Base-by-base conservation (phyloP, 2,888 invertebrate genomes). In the Pantelozetes paolii region DNA sequence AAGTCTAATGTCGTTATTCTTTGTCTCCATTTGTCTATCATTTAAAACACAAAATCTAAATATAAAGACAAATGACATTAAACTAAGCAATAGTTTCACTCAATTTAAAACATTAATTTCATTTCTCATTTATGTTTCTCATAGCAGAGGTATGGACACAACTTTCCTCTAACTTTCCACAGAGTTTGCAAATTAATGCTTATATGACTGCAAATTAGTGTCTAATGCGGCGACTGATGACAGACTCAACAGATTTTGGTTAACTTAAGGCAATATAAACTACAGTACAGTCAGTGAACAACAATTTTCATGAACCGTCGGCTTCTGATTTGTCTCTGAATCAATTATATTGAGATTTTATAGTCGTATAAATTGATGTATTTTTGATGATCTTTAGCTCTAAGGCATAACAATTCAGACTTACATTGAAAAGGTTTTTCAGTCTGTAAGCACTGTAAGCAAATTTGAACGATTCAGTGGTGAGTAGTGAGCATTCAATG, bases 141-240 rank as follows among this genome's bases (percentile, higher is more conserved):
- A 64, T n/a, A 8, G 20, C n/a, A 23, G n/a, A 64, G 40, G 11
- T 36, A 64, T 64, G 40, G 20, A 13, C 64, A 32, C 20, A 64
- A 64, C 30, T 64, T 64, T 64, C 64, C 64, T 54, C 57, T 40
- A 64, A 64, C 30, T 64, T 64, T 64, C 64, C 64, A 20, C 57
- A 57, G 28, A 36, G 64, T 64, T 64, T 64, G 64, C 64, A 64
- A 64, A 64, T 64, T 36, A 64, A 64, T 64, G 64, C 64, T 64
- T 64, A 64, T 64, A 64, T 64, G 64, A 64, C 36, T 64, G 64
- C 64, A 64, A 64, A 64, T 64, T 64, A 64, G 64, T 64, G 23
- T 30, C 64, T 64, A 64, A 64, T 64, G 64, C 64, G 36, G 40
- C 40, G 36, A 20, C 18, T 64, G 64, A 64, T 64, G 64, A 64